Conservation (phyloP, 2,113 vertebrate genomes). For the Anoura caudifer region DNA sequence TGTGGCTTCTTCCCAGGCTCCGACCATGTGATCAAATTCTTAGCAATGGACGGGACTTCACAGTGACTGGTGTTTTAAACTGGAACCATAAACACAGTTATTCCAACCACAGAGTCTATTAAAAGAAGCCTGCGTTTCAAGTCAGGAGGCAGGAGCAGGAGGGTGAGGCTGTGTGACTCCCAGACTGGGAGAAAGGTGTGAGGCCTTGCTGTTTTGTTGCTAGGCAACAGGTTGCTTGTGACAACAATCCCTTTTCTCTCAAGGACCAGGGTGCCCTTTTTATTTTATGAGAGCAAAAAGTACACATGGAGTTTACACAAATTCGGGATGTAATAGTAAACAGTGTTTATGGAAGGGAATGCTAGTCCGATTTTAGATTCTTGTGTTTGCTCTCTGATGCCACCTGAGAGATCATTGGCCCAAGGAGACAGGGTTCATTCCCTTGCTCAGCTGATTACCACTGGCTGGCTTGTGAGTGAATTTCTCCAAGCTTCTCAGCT, state of each 20-base stretch:
- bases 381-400: neutral
- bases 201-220: constrained; percentile 62
- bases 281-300: constrained; percentile 9
- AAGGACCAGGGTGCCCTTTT: neutral
- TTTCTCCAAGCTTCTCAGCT: neutral
- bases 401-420: neutral
- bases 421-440: neutral
- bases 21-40: neutral
- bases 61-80: neutral
- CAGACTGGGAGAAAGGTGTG: neutral
- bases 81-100: neutral
- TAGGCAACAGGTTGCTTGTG: constrained; percentile 36
- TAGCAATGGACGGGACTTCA: neutral
- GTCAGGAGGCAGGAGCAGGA: neutral
- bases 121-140: constrained; percentile 14
- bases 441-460: neutral
- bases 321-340: neutral
- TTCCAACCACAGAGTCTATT: constrained; percentile 4
- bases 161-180: constrained; percentile 1
- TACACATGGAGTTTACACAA: neutral
- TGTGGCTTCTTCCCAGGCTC: neutral
- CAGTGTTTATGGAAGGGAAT: neutral
- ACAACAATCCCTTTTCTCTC: constrained; percentile 40
- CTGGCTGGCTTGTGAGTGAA: neutral
- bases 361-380: neutral